phyloP scores from a whole-genome alignment of 2,797 vertebrate genomes.

The Gallirallus australis region DNA sequence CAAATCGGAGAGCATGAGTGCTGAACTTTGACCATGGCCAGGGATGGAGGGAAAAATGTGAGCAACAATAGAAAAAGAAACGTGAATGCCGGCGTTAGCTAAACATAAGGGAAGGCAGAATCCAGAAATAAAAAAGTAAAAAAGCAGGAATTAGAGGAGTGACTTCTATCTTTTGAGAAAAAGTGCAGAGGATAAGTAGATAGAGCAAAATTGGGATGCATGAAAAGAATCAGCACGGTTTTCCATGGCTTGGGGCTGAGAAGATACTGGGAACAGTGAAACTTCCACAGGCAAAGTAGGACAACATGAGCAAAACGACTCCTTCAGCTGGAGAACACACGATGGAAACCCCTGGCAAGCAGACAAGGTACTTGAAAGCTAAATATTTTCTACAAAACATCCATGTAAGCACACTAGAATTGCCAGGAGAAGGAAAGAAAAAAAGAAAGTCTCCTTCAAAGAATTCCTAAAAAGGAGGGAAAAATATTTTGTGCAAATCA shows the following conservation, averaged over 20 bases:
- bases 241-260: neutral
- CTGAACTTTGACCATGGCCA: neutral
- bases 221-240: neutral
- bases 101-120: neutral
- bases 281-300: neutral
- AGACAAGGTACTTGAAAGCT: neutral
- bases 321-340: neutral
- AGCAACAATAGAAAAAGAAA: neutral
- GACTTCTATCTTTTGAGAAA: neutral
- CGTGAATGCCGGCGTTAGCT: neutral
- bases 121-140: neutral
- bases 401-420: neutral
- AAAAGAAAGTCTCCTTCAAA: neutral
- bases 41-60: fast-evolving
- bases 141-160: neutral
- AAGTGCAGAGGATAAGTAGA: neutral
- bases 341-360: neutral
- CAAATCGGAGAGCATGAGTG: neutral
- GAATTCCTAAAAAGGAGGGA: neutral
- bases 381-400: neutral
- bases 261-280: fast-evolving
- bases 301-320: neutral
- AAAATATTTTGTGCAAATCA: neutral
- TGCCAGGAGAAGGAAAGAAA: neutral
- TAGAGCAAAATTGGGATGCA: neutral